Base-by-base conservation (phyloP, 37 sponge, comb jelly and placozoan species). In the Spongilla lacustris region DNA sequence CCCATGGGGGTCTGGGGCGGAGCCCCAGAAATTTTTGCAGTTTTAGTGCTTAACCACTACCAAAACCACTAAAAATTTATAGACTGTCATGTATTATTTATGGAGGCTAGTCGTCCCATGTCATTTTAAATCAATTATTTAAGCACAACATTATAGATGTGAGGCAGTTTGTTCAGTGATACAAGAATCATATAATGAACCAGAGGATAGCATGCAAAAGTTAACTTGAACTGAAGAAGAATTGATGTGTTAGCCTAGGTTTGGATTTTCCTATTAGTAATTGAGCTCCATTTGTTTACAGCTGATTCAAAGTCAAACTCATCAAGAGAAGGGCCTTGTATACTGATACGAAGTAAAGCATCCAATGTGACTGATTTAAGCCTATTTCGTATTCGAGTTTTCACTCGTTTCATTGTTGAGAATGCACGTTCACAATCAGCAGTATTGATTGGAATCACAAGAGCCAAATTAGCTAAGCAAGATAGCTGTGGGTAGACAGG, bases 121-220 rank as follows among this genome's bases (percentile, higher is more conserved):
- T 58, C 58, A 17, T 58, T 58, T 58, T 58, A 17, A 58, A 58
- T 58, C 58, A 58, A 58, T 58, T 58, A 58, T 58, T 58, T 58
- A 58, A 58, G 58, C 19, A 58, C 58, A 58, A 14, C 58, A 58
- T 58, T 58, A 58, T 58, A 58, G 58, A 58, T 58, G 58, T 58
- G 58, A 58, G 58, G 58, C 58, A 58, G 46, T 46, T 46, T 46
- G 46, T 46, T 46, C 46, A 46, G 19, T 58, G 58, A 58, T 58
- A 58, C 58, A 58, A 58, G 58, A 58, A 58, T 58, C 58, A 58
- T 58, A 58, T 58, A 58, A 58, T 58, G 58, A 58, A 58, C 58
- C 58, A 58, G 58, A 58, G 58, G 58, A 58, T 17, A 58, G 58
- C 58, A 58, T 58, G 58, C 58, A 58, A 58, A 58, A 58, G 58